Conservation (phyloP, 2,797 vertebrate genomes). For the Cyprinodon diabolis region DNA sequence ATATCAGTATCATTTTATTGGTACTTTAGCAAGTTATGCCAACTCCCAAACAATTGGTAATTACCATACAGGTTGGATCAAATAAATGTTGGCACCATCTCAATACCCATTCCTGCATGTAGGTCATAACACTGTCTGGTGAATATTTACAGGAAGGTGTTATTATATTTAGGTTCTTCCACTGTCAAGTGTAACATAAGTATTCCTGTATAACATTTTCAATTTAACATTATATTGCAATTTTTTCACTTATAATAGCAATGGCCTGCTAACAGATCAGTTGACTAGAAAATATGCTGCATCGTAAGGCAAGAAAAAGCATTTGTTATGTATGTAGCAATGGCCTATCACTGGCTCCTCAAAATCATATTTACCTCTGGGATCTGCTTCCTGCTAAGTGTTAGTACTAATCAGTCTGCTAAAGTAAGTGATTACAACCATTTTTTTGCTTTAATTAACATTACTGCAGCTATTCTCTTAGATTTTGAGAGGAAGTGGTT, state of each 20-base stretch:
- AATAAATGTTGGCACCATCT: neutral
- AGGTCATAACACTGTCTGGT: neutral
- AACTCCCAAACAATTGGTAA: neutral
- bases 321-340: slow-evolving; percentile 1
- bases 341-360: slow-evolving; percentile 11
- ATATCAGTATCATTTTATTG: neutral
- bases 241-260: neutral
- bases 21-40: neutral
- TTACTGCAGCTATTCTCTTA: slow-evolving; percentile 46
- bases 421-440: slow-evolving; percentile 33
- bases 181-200: neutral
- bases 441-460: slow-evolving; percentile 56
- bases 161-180: neutral
- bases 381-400: slow-evolving; percentile 14
- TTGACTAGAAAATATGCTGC: too few relatives aligned
- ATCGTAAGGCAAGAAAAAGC: neutral
- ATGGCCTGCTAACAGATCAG: too few relatives aligned
- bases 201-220: too few relatives aligned
- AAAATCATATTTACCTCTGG: slow-evolving; percentile 30
- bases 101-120: neutral
- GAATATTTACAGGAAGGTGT: neutral
- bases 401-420: slow-evolving; percentile 38
- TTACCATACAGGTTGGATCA: neutral
- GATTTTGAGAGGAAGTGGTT: slow-evolving; percentile 53
- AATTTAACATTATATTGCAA: neutral